A percentile compares a stretch with the other conserved stretches of the same genome.
Evolutionary conservation across 1,140 invertebrate species (phyloP).

Genomic region (Cydia splendana): DNA sequence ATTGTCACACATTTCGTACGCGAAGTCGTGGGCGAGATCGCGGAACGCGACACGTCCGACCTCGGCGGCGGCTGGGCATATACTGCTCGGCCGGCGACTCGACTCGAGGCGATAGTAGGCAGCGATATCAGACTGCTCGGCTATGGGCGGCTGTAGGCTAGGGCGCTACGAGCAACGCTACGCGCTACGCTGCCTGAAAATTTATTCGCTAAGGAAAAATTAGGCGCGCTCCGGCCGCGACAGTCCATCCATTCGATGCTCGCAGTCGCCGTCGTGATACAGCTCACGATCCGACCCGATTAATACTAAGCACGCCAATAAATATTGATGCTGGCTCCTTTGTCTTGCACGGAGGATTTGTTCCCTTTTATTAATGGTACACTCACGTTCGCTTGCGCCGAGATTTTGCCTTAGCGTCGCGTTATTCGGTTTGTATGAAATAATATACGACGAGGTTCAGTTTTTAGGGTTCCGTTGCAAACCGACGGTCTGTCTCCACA

Average conservation of each 20-base stretch:
- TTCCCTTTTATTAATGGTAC: conserved; percentile 72
- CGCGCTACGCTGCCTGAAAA: conserved; percentile 47
- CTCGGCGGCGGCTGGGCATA: conserved; percentile 53
- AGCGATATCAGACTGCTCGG: conserved; percentile 38
- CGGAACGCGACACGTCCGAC: conserved; percentile 55
- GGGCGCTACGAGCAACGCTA: conserved; percentile 53
- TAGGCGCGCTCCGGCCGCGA: conserved; percentile 58
- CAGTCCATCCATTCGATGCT: conserved; percentile 64
- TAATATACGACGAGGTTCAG: background rate
- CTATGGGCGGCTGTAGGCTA: conserved; percentile 46
- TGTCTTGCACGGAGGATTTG: conserved; percentile 71
- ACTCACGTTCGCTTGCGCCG: conserved; percentile 55
- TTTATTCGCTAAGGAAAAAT: conserved; percentile 58
- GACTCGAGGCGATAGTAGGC: conserved; percentile 36
- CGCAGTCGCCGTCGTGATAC: conserved; percentile 58
- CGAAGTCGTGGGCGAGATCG: conserved; percentile 45
- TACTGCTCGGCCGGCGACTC: conserved; percentile 52
- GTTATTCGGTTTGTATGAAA: conserved; percentile 34
- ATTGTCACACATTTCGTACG: conserved; percentile 78
- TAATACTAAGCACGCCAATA: conserved; percentile 77
- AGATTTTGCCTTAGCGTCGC: conserved; percentile 35
- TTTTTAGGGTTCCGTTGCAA: background rate
- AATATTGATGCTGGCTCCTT: conserved; percentile 75
- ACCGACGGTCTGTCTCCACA: too few species aligned
- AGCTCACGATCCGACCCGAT: conserved; percentile 68